Conservation (phyloP, 2,888 invertebrate genomes). For the Dicycla oo region DNA sequence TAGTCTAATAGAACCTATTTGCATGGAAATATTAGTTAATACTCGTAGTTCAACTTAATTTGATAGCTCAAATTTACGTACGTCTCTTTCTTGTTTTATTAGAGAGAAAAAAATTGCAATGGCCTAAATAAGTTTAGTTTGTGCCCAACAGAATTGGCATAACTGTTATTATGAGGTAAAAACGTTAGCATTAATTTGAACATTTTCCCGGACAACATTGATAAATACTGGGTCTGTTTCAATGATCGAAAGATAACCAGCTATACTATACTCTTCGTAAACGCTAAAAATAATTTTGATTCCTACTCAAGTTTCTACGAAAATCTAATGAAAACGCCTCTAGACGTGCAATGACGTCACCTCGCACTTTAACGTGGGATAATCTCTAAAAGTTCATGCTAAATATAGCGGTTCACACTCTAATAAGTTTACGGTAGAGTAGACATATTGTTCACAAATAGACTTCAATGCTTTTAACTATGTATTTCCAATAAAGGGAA, state of each 20-base stretch:
- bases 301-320: neutral
- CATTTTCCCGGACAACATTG: neutral
- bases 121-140: no score
- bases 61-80: no score
- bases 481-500: slow-evolving; percentile 37
- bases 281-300: neutral
- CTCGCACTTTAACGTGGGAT: neutral
- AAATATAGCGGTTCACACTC: slow-evolving; percentile 42
- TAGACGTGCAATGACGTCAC: slow-evolving; percentile 32
- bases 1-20: no score
- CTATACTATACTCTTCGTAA: neutral
- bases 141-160: no score
- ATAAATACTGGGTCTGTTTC: neutral
- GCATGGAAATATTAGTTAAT: no score
- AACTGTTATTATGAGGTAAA: neutral
- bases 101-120: no score
- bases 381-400: slow-evolving; percentile 30
- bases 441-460: slow-evolving; percentile 36
- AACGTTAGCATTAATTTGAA: neutral
- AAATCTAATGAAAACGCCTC: neutral
- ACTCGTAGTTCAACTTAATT: no score
- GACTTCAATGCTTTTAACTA: slow-evolving; percentile 30
- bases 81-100: no score
- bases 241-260: neutral
- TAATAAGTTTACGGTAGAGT: slow-evolving; percentile 25